Evolutionary conservation across 2,113 vertebrate species (phyloP), one percentile per base, ranked within the genome.

Genomic region (Neodon shergylaensis): DNA sequence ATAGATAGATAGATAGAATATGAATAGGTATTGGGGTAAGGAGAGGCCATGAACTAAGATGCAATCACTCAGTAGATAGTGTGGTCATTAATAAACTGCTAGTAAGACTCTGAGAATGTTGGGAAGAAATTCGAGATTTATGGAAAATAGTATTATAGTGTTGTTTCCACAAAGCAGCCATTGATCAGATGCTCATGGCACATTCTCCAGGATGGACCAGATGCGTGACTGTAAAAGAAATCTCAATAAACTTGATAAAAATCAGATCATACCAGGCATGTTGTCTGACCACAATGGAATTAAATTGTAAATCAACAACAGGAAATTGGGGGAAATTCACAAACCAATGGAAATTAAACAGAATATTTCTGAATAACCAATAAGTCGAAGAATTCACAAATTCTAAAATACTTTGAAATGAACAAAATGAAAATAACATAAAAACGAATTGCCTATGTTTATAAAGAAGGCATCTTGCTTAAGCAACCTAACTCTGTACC

Each of bases 371-470:
- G 78, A 94, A 70, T 90, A 92, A 90, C 49, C n/a, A 92, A 28
- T 86, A 17, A 68, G 39, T 85, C 70, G 81, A 94, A 92, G 90
- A 96, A 93, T 85, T 92, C 79, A 92, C n/a, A 90, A 49, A 90
- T 72, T 88, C 78, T 33, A 33, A 93, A 96, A 90, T 92, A 94
- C 52, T 93, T 93, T 84, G 92, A 95, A 93, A 86, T 90, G 79
- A 92, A 58, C 81, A 66, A 79, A 96, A 94, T 84, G 95, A 96
- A 63, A 72, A 83, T 33, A 74, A 8, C 21, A 65, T 16, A 42
- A 90, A 93, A 96, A 84, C n/a, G 6, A 58, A 36, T 11, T 76
- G 21, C 58, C 39, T 88, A n/a, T 85, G 42, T 91, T 95, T 42
- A 68, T 77, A 95, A 92, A 85, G 9, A 88, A 92, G 70, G 78